These are phyloP conservation scores for Drosophila paulistorum DNA, from an alignment of 1,140 invertebrate genomes.

Conservation along the genomic window DNA sequence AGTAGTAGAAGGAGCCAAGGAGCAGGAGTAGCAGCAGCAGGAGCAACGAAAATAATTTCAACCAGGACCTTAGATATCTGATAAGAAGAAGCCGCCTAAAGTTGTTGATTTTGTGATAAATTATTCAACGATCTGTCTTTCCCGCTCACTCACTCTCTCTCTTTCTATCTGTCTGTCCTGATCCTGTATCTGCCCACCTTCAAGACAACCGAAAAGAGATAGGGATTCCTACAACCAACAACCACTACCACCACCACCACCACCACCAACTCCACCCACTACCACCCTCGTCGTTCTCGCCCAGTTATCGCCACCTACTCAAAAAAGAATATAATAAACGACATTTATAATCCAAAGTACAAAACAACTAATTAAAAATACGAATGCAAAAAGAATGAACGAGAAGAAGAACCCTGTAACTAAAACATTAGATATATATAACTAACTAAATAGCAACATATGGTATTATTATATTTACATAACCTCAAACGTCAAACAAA, in stretches of 20 bases:
- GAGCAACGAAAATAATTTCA: slow-evolving; percentile 34
- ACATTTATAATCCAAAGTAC: slow-evolving; percentile 79
- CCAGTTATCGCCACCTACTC: slow-evolving; percentile 51
- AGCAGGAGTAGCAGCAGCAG: slow-evolving; percentile 3
- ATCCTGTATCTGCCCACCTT: slow-evolving; percentile 51
- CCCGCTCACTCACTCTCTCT: too few species aligned
- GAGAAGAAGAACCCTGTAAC: background rate
- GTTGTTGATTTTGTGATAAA: slow-evolving; percentile 54
- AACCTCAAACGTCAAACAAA: slow-evolving; percentile 46
- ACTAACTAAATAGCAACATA: slow-evolving; percentile 71
- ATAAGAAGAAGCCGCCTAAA: slow-evolving; percentile 35
- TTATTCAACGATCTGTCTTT: slow-evolving; percentile 44
- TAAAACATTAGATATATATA: slow-evolving; percentile 8
- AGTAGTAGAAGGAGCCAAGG: slow-evolving; percentile 30
- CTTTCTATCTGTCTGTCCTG: slow-evolving; percentile 7
- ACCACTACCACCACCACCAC: background rate
- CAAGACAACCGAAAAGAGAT: background rate
- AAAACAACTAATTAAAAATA: slow-evolving; percentile 56
- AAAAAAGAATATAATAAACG: slow-evolving; percentile 46
- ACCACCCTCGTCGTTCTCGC: slow-evolving; percentile 16
- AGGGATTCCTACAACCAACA: background rate
- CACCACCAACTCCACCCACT: background rate
- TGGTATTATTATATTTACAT: slow-evolving; percentile 75
- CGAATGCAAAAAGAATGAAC: slow-evolving; percentile 3
- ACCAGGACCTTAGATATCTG: slow-evolving; percentile 22